A percentile compares a stretch with the other conserved stretches of the same genome.
phyloP scores from a whole-genome alignment of 2,113 vertebrate species.

The Dryoscopus gambensis region DNA sequence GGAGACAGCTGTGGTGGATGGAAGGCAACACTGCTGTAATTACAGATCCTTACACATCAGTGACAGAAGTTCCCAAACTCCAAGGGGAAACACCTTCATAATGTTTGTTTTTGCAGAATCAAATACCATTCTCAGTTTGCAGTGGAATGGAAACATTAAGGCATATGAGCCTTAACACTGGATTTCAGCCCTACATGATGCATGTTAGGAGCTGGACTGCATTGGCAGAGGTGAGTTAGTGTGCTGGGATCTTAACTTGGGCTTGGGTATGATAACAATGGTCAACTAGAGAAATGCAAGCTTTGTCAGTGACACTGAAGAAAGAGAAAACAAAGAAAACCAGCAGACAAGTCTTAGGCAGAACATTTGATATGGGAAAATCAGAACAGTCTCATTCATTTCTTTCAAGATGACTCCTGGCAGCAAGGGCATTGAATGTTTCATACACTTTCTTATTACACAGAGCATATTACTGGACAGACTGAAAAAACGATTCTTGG shows the following conservation, averaged over 20 bases:
- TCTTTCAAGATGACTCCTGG: not conserved
- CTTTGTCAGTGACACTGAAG: rapidly evolving
- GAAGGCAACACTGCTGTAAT: conserved; percentile 1
- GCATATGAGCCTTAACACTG: not conserved
- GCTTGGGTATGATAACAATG: not conserved
- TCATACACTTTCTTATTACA: not conserved
- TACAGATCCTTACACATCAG: not conserved
- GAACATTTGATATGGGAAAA: not conserved
- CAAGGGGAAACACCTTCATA: not conserved
- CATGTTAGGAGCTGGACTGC: not conserved
- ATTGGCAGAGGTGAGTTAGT: not conserved
- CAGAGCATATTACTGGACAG: not conserved
- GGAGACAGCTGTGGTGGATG: not conserved
- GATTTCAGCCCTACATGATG: not conserved
- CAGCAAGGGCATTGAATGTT: not conserved
- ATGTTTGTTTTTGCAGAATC: not conserved
- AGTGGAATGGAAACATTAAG: not conserved
- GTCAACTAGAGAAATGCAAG: not conserved
- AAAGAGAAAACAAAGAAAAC: not conserved
- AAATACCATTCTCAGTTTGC: not conserved
- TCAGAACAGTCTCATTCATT: not conserved
- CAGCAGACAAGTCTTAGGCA: not conserved
- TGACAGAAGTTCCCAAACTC: not conserved
- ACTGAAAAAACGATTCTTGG: not conserved
- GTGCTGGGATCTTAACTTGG: not conserved